These are phyloP conservation scores for Trachymyrmex cornetzi DNA, from an alignment of 1,140 invertebrate genomes.

Conservation along the genomic window DNA sequence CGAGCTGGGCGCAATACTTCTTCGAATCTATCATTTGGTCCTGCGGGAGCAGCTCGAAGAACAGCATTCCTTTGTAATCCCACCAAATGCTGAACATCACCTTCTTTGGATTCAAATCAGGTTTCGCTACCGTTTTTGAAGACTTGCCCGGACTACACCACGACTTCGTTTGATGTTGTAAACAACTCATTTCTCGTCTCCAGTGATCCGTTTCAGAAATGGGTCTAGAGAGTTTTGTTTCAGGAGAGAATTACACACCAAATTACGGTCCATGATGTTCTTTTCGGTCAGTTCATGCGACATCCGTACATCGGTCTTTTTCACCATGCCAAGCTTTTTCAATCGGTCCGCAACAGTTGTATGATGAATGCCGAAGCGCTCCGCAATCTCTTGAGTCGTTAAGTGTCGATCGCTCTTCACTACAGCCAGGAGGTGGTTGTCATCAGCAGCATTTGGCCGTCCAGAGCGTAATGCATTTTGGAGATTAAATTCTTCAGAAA, in stretches of 20 bases:
- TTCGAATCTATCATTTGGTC: background rate
- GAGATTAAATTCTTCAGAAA: background rate
- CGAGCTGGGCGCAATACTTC: background rate
- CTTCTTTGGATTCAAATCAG: background rate
- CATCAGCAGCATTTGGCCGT: background rate
- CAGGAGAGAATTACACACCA: background rate
- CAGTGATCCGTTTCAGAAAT: background rate
- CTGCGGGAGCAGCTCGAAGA: too few species aligned
- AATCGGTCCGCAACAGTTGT: background rate
- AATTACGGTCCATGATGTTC: background rate
- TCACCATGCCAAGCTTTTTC: background rate
- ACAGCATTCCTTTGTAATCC: background rate
- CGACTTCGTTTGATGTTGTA: background rate
- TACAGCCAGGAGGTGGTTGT: background rate
- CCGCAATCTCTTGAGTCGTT: background rate
- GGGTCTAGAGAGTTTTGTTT: background rate
- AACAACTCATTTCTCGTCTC: background rate
- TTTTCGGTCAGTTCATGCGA: background rate
- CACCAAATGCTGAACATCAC: background rate
- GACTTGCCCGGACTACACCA: background rate
- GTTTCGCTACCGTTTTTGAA: background rate
- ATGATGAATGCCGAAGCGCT: background rate
- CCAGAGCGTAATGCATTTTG: background rate
- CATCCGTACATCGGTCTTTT: background rate
- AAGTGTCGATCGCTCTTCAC: background rate